Evolutionary conservation across 2,797 vertebrate genomes (phyloP), one percentile per base, ranked within the genome.

Genomic region (Leuciscus waleckii): DNA sequence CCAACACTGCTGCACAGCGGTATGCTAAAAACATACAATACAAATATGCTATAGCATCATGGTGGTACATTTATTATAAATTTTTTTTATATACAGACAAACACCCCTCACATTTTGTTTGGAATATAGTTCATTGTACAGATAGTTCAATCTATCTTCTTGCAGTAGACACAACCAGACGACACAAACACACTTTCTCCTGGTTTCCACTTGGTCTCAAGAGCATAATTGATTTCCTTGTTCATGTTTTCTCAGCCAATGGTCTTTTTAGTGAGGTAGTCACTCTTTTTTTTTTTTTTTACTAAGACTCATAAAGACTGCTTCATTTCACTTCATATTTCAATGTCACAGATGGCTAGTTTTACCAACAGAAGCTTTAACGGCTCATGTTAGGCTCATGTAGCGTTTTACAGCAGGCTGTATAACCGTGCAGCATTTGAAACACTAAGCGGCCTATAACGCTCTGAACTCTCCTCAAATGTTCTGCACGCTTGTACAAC

Each of bases 311-410:
- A 63, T 83, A 83, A 83, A 75, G 46, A 16, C 23, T 14, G 43
- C 58, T 76, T 75, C 71, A 67, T 83, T 83, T 83, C 43, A 67
- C 32, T 83, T 54, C 37, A 75, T 76, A 37, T 65, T 75, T 83
- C 21, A 35, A 67, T 65, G 71, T 75, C 58, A 76, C 46, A 83
- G 58, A 46, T 51, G 71, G 71, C 71, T 49, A 63, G 14, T 54
- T 76, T 76, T 49, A 54, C 14, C 43, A 67, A 19, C 58, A 26
- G 23, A 67, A 51, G 23, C 58, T 23, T 23, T 82, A 65, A 74
- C 5, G 54, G 37, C 54, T 73, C 63, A 67, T 68, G 78, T 68
- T 67, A 69, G 54, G 26, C 54, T 71, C 56, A 63, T 74, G 70
- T 65, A 63, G 70, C 26, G 2, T 73, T 74, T 74, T 46, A 82